A percentile compares a stretch with the other conserved stretches of the same genome.
phyloP scores from a whole-genome alignment of 2,888 invertebrate species.

The Anorthoa munda region DNA sequence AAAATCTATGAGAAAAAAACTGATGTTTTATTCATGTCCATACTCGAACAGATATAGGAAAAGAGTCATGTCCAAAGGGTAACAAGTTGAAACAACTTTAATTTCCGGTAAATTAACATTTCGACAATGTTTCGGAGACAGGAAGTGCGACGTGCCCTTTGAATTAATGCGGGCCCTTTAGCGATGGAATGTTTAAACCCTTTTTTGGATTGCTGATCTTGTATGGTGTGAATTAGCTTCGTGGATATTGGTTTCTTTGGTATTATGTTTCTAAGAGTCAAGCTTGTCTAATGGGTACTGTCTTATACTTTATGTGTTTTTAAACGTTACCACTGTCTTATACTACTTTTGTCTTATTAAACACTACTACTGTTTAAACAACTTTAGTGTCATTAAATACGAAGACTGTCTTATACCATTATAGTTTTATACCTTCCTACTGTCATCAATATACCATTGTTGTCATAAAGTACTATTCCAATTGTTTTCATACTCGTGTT shows the following conservation, averaged over 20 bases:
- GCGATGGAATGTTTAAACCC: constrained; percentile 59
- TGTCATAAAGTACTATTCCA: background rate
- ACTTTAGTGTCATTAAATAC: too few relatives aligned
- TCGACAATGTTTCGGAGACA: constrained; percentile 81
- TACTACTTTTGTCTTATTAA: background rate
- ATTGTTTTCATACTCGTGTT: background rate
- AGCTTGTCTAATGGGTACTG: too few relatives aligned
- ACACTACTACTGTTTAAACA: background rate
- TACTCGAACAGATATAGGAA: constrained; percentile 71
- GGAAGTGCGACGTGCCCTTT: constrained; percentile 83
- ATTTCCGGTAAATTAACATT: constrained; percentile 91
- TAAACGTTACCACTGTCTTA: background rate
- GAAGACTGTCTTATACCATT: too few relatives aligned
- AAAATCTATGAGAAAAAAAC: constrained; percentile 11
- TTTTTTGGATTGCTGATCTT: constrained; percentile 56
- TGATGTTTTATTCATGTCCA: constrained; percentile 74
- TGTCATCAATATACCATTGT: background rate
- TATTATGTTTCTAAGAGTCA: background rate
- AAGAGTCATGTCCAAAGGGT: constrained; percentile 83
- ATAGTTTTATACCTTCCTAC: background rate
- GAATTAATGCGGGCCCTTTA: constrained; percentile 79
- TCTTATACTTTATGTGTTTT: background rate
- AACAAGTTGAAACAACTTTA: constrained; percentile 89
- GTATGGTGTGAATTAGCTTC: constrained; percentile 22
- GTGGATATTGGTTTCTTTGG: background rate